Base-by-base conservation (phyloP, 1,140 invertebrate species). In the Pseudomyrmex dendroicus region DNA sequence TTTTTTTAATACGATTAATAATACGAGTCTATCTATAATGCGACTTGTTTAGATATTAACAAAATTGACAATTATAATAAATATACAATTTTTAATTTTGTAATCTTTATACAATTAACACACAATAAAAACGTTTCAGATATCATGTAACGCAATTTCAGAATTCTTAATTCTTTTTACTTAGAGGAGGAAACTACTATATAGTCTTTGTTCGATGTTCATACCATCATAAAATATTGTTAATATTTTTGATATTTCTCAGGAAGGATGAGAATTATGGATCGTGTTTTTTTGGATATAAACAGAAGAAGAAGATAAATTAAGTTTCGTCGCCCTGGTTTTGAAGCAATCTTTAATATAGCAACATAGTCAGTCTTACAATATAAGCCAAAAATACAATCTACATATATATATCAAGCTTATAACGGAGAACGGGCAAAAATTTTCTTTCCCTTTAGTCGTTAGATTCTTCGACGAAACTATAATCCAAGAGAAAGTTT, bases 371-470 rank as follows among this genome's bases (percentile, higher is more conserved):
- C 93, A 94, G 93, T 94, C 93, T 94, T 94, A 94, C 92, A 92
- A 90, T 93, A 94, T 93, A 93, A 94, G 93, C 93, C 93, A 93
- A 94, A 93, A 94, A 94, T 94, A 94, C 92, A 92, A 93, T 93
- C 90, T 93, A 91, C 91, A 92, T 93, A 93, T 93, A 90, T 93
- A 91, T 91, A 92, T 93, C 89, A 91, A 93, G 92, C 90, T 87
- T 89, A 35, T 35, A 86, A 54, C 74, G 88, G 89, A 86, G 91
- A 90, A 73, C 89, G 86, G 89, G 91, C 91, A 88, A 84, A 83
- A 68, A 17, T 59, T 72, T 67, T 63, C 76, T 72, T 68, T 35
- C 35, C 70, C 68, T 67, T 74, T 66, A 52, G 64, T 67, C 83
- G 83, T 76, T 83, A 86, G 80, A 13, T 9, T 67, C 68, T 74